phyloP scores from a whole-genome alignment of 2,113 vertebrate genomes.

The Larimichthys crocea region DNA sequence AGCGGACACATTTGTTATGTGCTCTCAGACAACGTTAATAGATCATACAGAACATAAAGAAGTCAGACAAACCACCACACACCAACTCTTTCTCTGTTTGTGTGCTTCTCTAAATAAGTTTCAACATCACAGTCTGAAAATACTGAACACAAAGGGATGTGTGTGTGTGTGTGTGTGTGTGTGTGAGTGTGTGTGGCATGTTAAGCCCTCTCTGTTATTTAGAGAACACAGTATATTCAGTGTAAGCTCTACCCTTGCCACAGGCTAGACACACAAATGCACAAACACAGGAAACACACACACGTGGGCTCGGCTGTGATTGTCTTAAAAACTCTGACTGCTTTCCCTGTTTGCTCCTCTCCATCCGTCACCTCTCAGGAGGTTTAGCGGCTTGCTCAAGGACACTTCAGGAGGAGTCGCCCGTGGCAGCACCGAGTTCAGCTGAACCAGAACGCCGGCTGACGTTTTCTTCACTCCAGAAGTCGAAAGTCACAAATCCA shows the following conservation, averaged over 20 bases:
- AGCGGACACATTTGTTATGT: background rate
- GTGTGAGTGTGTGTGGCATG: background rate
- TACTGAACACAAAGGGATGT: background rate
- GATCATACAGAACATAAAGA: background rate
- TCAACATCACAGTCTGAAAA: background rate
- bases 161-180: background rate
- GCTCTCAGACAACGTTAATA: background rate
- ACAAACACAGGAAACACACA: background rate
- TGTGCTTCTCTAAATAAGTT: constrained; percentile 23
- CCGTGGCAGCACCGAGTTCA: background rate
- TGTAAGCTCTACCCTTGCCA: constrained; percentile 42
- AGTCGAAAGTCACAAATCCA: background rate
- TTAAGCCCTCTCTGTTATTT: constrained; percentile 11
- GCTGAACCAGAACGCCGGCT: background rate
- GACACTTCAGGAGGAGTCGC: constrained; percentile 18
- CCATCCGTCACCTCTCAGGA: background rate
- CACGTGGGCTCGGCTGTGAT: background rate
- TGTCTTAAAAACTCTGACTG: constrained; percentile 9
- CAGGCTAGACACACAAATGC: constrained; percentile 39
- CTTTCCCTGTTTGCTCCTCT: background rate
- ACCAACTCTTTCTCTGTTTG: background rate
- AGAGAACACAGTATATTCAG: constrained; percentile 42
- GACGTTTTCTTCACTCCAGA: no score
- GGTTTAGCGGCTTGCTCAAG: constrained; percentile 25
- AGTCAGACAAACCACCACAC: background rate